A percentile compares a stretch with the other conserved stretches of the same genome.
Conservation (phyloP, 2,113 vertebrate genomes). For the Caranx melampygus region DNA sequence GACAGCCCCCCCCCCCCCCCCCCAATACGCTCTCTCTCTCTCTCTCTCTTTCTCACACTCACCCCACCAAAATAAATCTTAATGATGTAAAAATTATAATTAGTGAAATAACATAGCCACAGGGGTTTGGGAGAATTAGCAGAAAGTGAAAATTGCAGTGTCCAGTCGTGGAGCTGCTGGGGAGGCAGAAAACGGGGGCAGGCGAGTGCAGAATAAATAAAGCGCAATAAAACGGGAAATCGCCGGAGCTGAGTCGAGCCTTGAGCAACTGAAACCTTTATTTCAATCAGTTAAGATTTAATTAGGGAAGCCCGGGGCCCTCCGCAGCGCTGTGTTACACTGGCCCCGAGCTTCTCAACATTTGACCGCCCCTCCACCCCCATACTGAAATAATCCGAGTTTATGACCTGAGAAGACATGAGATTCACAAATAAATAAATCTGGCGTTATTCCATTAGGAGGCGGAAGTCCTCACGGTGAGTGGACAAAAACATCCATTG, state of each 20-base stretch:
- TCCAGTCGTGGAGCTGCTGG: conserved; percentile 61
- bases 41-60: conserved; percentile 50
- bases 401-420: conserved; percentile 83
- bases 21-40: conserved; percentile 68
- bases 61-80: conserved; percentile 82
- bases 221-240: conserved; percentile 85
- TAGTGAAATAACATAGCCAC: conserved; percentile 90
- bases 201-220: conserved; percentile 77
- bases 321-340: conserved; percentile 87
- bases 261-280: conserved; percentile 87
- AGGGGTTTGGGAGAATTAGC: conserved; percentile 87
- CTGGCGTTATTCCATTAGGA: conserved; percentile 85
- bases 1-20: conserved; percentile 84
- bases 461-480: conserved; percentile 83
- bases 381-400: conserved; percentile 82
- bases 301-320: conserved; percentile 91
- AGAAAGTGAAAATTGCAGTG: conserved; percentile 82
- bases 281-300: conserved; percentile 96
- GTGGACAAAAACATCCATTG: conserved; percentile 85
- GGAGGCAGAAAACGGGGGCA: conserved; percentile 35
- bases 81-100: conserved; percentile 96
- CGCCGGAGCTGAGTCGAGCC: conserved; percentile 89
- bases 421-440: conserved; percentile 90
- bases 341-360: conserved; percentile 92
- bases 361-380: conserved; percentile 87